Conservation (phyloP, 2,888 invertebrate genomes). For the Acheta domesticus region DNA sequence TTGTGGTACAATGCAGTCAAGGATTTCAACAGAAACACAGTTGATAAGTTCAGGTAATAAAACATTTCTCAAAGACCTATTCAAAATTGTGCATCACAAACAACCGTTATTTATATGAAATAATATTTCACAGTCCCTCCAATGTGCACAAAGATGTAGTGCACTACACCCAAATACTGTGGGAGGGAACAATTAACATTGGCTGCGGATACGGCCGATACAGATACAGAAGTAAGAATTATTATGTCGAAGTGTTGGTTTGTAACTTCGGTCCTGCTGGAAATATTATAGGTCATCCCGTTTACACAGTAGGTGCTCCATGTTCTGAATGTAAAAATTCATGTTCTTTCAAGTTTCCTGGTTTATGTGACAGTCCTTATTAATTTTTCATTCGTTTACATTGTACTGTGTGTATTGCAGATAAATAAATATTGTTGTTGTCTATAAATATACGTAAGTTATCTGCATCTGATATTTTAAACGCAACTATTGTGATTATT, state of each 20-base stretch:
- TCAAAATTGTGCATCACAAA: no score
- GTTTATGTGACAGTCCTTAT: neutral
- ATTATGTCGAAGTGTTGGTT: neutral
- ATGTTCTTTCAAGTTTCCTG: neutral
- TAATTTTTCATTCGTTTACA: no score
- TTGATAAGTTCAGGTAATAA: neutral
- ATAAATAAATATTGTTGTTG: no score
- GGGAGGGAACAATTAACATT: neutral
- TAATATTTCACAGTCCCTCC: neutral
- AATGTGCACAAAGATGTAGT: fast-evolving
- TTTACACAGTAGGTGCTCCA: neutral
- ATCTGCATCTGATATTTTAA: no score
- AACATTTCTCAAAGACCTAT: no score
- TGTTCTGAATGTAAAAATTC: neutral
- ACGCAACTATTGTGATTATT: no score
- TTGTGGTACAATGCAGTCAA: neutral
- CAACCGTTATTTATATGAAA: no score
- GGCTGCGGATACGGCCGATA: neutral
- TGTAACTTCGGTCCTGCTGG: constrained; percentile 8
- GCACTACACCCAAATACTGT: neutral
- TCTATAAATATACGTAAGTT: no score
- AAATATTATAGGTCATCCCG: neutral
- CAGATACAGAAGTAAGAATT: neutral
- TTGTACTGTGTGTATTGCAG: no score
- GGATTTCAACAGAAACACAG: neutral